Conservation (phyloP, 2,797 vertebrate species). For the Euphonia xanthogaster region DNA sequence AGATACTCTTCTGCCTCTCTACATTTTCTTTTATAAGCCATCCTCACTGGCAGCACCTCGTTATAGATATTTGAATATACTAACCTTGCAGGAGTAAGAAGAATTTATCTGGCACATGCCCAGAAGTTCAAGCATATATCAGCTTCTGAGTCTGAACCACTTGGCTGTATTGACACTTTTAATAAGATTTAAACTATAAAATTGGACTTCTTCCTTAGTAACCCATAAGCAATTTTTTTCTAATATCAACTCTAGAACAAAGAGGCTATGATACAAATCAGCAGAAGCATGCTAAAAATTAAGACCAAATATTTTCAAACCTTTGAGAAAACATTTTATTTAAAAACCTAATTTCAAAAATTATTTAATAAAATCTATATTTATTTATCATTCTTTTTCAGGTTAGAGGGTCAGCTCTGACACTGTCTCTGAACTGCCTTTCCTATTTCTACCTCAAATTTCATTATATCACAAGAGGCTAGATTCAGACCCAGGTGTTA, state of each 20-base stretch:
- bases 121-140: neutral
- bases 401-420: neutral
- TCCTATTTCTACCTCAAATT: neutral
- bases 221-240: neutral
- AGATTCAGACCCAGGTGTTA: neutral
- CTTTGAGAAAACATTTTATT: neutral
- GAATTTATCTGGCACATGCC: neutral
- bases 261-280: neutral
- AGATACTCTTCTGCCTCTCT: neutral
- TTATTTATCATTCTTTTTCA: neutral
- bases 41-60: neutral
- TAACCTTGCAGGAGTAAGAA: neutral
- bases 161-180: neutral
- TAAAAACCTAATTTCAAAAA: neutral
- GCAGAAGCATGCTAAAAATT: neutral
- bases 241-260: neutral
- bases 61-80: neutral
- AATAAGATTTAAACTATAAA: neutral
- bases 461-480: neutral
- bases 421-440: neutral
- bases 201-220: neutral
- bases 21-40: neutral
- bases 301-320: neutral
- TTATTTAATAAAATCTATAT: neutral
- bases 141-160: neutral